Evolutionary conservation across 2,113 vertebrate genomes (phyloP).

Genomic region (Petroica traversi): DNA sequence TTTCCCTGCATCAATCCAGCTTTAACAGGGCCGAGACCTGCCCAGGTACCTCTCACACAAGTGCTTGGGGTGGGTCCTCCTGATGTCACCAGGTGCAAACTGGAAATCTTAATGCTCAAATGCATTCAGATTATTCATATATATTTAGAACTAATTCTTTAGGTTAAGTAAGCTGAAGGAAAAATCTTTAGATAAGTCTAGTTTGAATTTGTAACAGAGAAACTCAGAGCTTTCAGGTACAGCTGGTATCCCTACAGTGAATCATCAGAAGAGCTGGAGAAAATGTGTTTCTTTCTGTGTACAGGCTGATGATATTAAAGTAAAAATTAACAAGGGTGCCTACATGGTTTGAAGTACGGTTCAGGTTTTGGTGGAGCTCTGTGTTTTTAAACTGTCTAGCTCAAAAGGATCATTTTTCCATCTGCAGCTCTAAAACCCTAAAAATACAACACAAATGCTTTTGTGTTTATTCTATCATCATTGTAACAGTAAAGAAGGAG

Average conservation of each 20-base stretch:
- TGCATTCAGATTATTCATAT: background rate
- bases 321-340: background rate
- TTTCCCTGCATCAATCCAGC: background rate
- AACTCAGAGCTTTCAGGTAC: background rate
- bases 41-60: fast-evolving
- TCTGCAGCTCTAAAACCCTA: background rate
- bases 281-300: background rate
- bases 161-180: background rate
- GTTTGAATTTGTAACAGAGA: background rate
- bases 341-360: background rate
- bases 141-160: background rate
- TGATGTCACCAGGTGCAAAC: background rate
- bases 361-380: background rate
- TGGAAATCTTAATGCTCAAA: background rate
- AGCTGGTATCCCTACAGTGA: background rate
- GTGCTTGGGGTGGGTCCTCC: background rate
- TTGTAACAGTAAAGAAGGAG: background rate
- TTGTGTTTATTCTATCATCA: background rate
- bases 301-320: background rate
- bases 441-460: background rate
- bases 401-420: background rate
- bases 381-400: background rate
- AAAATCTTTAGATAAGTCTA: background rate
- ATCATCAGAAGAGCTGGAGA: background rate
- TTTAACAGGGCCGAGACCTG: background rate